Conservation (phyloP, 92 coral and sea anemone species). For the Porites evermanni region DNA sequence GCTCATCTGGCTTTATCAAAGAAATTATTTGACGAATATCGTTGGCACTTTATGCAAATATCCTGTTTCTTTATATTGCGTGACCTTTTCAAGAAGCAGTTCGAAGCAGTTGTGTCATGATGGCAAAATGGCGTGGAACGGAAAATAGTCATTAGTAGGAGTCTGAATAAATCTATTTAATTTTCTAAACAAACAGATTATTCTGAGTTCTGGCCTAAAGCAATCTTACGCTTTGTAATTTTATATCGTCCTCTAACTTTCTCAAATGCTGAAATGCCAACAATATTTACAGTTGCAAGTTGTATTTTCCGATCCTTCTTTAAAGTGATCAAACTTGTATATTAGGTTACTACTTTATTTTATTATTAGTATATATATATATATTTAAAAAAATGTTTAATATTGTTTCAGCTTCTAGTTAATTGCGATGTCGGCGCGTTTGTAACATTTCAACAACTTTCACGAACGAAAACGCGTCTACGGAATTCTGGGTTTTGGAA, state of each 20-base stretch:
- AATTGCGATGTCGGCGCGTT: neutral
- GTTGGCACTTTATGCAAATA: neutral
- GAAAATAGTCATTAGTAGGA: neutral
- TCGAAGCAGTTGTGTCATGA: neutral
- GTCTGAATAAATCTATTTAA: constrained; percentile 2
- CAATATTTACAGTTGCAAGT: neutral
- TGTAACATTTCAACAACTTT: no score
- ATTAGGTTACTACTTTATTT: neutral
- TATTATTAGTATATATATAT: neutral
- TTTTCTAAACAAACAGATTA: constrained; percentile 24
- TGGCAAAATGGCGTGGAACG: neutral
- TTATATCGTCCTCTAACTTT: neutral
- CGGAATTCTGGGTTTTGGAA: no score
- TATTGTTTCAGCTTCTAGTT: constrained; percentile 1
- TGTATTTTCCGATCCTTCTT: neutral
- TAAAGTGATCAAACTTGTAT: neutral
- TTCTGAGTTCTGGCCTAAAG: neutral
- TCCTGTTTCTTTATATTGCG: constrained; percentile 13
- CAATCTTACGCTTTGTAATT: neutral
- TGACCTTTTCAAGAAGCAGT: constrained; percentile 6
- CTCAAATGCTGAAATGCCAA: neutral
- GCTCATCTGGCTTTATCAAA: neutral
- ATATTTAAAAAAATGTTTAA: neutral
- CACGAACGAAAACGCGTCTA: no score
- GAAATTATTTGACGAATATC: neutral